Conservation (phyloP, 1,140 invertebrate species). For the Aradophagus sp. region DNA sequence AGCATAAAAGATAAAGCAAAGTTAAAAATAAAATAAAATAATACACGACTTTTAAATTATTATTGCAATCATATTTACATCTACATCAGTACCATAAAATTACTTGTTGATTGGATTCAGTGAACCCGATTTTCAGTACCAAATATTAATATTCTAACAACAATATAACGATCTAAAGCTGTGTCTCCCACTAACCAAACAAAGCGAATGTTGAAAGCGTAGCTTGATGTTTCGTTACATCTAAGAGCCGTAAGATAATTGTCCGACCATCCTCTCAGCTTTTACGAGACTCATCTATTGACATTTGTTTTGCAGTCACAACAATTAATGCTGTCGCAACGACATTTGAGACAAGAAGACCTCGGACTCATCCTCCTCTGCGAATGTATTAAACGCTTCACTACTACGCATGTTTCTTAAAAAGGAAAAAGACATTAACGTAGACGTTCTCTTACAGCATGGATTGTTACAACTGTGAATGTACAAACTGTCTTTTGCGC, state of each 20-base stretch:
- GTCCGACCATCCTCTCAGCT: slow-evolving; percentile 11
- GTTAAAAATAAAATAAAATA: too few species aligned
- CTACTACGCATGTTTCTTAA: slow-evolving; percentile 38
- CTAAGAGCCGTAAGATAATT: slow-evolving; percentile 15
- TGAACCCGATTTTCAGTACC: too few species aligned
- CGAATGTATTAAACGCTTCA: slow-evolving; percentile 47
- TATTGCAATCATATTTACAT: too few species aligned
- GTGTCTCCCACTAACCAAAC: slow-evolving; percentile 10
- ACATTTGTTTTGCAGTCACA: slow-evolving; percentile 53
- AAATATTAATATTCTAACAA: slow-evolving; percentile 6
- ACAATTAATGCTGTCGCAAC: slow-evolving; percentile 51
- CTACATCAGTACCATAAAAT: too few species aligned
- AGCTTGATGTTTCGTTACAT: slow-evolving; percentile 25
- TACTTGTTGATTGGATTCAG: too few species aligned
- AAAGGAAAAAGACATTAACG: slow-evolving; percentile 17
- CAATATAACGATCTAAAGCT: slow-evolving; percentile 3
- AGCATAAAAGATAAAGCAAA: too few species aligned
- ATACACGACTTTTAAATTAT: too few species aligned
- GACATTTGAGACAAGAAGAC: slow-evolving; percentile 38
- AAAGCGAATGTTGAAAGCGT: slow-evolving; percentile 5
- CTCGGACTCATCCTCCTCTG: slow-evolving; percentile 30
- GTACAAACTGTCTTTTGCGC: slow-evolving; percentile 15
- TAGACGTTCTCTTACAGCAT: slow-evolving; percentile 42
- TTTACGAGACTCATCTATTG: slow-evolving; percentile 31
- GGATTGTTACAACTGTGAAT: slow-evolving; percentile 48